Evolutionary conservation across 1,140 invertebrate species (phyloP), one percentile per base, ranked within the genome.

Genomic region (Orchesella cincta): DNA sequence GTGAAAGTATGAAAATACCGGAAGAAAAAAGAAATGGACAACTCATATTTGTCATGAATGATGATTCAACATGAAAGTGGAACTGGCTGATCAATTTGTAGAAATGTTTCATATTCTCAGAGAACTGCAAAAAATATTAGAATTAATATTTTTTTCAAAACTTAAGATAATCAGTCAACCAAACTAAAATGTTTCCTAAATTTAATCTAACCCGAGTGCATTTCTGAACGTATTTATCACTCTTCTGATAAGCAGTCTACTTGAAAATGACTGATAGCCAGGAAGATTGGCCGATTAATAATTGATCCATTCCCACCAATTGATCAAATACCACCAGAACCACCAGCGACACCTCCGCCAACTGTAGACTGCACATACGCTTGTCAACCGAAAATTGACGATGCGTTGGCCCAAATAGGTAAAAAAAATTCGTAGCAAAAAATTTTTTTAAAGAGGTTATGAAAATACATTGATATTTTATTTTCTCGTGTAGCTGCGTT

Each of bases 251-350:
- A 57, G 54, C 62, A 31, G 14, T 31, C 14, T 31, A 2, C 62
- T 67, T 67, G 33, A 29, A 67, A 29, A 67, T 67, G 2, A 67
- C 12, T 31, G 31, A 67, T 16, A 12, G 62, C 8, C 26, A 31
- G n/a, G n/a, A n/a, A 67, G 62, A 67, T n/a, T 67, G 62, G 62
- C 62, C 62, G 1, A 31, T 67, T 31, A 33, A n/a, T 67, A 5
- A 23, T 33, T 26, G 62, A 67, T 33, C 62, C 62, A 14, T 67
- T 67, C 31, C 62, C 62, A 5, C 26, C 29, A 8, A 8, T 14
- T 14, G 62, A 33, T 33, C 8, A 31, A 31, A 67, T 31, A 18
- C 26, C 3, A 33, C 23, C 62, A 8, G 62, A 67, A 67, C 31
- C 31, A n/a, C 62, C 62, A 12, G 26, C 62, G 1, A 67, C 23